phyloP scores from a whole-genome alignment of 2,888 invertebrate genomes.

The Sipunculus nudus region DNA sequence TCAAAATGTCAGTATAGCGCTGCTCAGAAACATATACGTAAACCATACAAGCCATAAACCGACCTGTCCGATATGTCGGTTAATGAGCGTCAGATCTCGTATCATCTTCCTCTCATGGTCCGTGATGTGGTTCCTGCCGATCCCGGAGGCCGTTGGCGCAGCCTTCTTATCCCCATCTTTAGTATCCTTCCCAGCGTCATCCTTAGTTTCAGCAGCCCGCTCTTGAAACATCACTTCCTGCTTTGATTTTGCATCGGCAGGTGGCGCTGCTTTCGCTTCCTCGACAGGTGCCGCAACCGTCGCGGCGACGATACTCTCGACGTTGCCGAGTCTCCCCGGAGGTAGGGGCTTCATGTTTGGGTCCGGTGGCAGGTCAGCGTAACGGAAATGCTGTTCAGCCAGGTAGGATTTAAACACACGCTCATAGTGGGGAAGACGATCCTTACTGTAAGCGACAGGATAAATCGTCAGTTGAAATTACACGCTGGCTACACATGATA shows the following conservation, averaged over 20 bases:
- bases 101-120: conserved; percentile 48
- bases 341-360: background rate
- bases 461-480: too few species aligned
- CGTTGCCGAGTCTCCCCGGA: background rate
- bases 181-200: background rate
- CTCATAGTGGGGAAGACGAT: conserved; percentile 60
- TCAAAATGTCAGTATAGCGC: too few species aligned
- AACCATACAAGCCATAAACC: too few species aligned
- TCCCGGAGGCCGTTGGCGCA: background rate
- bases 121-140: too few species aligned
- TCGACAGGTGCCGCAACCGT: background rate
- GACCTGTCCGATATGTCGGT: too few species aligned
- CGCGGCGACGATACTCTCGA: background rate
- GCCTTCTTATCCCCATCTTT: background rate
- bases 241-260: background rate
- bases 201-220: background rate
- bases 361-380: conserved; percentile 31
- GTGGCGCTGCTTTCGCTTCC: background rate
- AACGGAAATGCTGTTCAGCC: conserved; percentile 52
- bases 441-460: conserved; percentile 49
- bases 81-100: conserved; percentile 45
- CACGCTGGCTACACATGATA: too few species aligned
- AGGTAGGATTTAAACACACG: conserved; percentile 54
- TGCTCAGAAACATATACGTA: too few species aligned
- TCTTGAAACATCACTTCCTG: background rate